Evolutionary conservation across 2,888 invertebrate genomes (phyloP).

Genomic region (Drosophila paucipuncta): DNA sequence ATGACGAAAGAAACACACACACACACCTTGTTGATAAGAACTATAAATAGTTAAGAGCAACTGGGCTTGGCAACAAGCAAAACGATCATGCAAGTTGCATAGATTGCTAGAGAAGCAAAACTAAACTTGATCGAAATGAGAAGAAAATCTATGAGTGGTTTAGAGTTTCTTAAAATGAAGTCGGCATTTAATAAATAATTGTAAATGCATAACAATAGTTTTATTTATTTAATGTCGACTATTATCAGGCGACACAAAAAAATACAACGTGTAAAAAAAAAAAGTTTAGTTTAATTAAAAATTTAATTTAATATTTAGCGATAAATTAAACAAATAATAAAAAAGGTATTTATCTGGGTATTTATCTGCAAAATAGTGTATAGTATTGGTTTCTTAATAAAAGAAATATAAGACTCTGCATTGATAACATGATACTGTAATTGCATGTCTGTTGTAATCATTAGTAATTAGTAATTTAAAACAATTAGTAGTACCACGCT

Average conservation of each 20-base stretch:
- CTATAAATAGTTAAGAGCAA: conserved; percentile 34
- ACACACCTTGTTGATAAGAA: conserved; percentile 38
- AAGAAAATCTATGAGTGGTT: neutral
- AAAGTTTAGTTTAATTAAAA: too few relatives aligned
- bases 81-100: conserved; percentile 25
- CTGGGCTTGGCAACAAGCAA: conserved; percentile 34
- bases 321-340: neutral
- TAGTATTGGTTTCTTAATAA: neutral
- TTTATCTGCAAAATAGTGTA: neutral
- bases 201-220: neutral
- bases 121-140: neutral
- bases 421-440: neutral
- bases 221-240: neutral
- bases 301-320: neutral
- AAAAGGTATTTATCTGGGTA: neutral
- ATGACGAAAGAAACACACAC: conserved; percentile 10
- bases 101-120: conserved; percentile 16
- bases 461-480: neutral
- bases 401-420: neutral
- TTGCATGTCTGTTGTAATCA: neutral
- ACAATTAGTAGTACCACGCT: neutral
- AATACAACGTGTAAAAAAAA: neutral
- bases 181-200: neutral
- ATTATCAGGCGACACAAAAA: neutral
- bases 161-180: neutral